Conservation (phyloP, 2,113 vertebrate species). For the mouse (Mus musculus) region DNA sequence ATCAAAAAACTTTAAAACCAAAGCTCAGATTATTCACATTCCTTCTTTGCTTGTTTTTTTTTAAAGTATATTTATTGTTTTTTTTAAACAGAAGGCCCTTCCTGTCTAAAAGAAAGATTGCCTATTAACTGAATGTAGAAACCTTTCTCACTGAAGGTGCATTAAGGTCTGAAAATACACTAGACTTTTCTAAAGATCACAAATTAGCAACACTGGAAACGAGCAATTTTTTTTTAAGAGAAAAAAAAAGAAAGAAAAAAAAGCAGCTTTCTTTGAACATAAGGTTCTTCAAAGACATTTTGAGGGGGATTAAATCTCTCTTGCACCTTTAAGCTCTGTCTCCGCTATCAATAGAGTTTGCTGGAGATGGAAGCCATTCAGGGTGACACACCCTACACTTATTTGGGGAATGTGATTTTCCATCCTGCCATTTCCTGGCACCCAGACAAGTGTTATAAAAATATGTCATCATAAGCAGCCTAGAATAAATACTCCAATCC, state of each 20-base stretch:
- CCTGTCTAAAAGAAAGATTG: constrained; percentile 59
- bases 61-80: background rate
- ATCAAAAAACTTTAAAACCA: constrained; percentile 46
- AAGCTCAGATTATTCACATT: constrained; percentile 50
- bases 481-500: constrained; percentile 81
- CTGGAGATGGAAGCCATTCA: constrained; percentile 85
- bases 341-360: constrained; percentile 86
- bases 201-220: constrained; percentile 61
- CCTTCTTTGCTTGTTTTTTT: constrained; percentile 46
- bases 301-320: constrained; percentile 78
- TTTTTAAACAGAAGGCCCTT: constrained; percentile 35
- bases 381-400: constrained; percentile 89
- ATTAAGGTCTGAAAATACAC: constrained; percentile 60
- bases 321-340: constrained; percentile 86
- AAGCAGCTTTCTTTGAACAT: constrained; percentile 82
- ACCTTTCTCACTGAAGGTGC: constrained; percentile 69
- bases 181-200: constrained; percentile 75
- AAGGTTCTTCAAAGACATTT: constrained; percentile 83
- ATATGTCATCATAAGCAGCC: constrained; percentile 82
- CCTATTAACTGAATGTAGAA: constrained; percentile 61
- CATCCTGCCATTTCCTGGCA: constrained; percentile 84
- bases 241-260: background rate
- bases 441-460: constrained; percentile 81
- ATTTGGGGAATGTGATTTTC: constrained; percentile 88
- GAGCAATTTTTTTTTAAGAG: background rate